phyloP scores from a whole-genome alignment of 2,888 invertebrate genomes.

The Isotomurus palustris region DNA sequence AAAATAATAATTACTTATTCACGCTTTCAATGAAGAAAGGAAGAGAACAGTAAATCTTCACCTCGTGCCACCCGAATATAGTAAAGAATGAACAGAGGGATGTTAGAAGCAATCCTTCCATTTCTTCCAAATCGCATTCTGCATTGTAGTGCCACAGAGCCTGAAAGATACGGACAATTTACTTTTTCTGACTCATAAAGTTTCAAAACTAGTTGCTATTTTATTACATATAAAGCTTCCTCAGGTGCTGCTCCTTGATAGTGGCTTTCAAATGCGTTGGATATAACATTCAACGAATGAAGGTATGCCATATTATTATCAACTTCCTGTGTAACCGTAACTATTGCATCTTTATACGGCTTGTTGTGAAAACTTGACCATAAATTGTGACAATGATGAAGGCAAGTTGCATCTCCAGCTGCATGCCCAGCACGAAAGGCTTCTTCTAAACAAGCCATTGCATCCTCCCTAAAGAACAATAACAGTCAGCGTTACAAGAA shows the following conservation, averaged over 20 bases:
- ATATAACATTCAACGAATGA: constrained; percentile 34
- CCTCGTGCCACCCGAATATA: constrained; percentile 39
- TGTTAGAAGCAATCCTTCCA: constrained; percentile 28
- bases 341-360: constrained; percentile 35
- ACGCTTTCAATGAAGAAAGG: no score
- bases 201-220: no score
- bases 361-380: constrained; percentile 40
- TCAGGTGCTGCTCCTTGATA: constrained; percentile 28
- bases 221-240: constrained; percentile 32
- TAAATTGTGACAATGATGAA: constrained; percentile 42
- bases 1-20: no score
- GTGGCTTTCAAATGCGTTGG: constrained; percentile 36
- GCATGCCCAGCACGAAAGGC: constrained; percentile 42
- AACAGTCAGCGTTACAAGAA: no score
- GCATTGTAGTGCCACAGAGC: constrained; percentile 34
- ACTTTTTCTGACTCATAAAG: background rate
- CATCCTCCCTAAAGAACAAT: no score
- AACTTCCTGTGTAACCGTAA: constrained; percentile 36
- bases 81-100: constrained; percentile 32
- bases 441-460: constrained; percentile 38
- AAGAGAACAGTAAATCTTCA: constrained; percentile 7
- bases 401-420: constrained; percentile 39
- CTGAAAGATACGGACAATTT: constrained; percentile 8
- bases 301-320: constrained; percentile 40
- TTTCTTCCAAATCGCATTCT: constrained; percentile 35